These are phyloP conservation scores for Andricus grossulariae DNA, from an alignment of 1,140 invertebrate genomes.

Conservation along the genomic window DNA sequence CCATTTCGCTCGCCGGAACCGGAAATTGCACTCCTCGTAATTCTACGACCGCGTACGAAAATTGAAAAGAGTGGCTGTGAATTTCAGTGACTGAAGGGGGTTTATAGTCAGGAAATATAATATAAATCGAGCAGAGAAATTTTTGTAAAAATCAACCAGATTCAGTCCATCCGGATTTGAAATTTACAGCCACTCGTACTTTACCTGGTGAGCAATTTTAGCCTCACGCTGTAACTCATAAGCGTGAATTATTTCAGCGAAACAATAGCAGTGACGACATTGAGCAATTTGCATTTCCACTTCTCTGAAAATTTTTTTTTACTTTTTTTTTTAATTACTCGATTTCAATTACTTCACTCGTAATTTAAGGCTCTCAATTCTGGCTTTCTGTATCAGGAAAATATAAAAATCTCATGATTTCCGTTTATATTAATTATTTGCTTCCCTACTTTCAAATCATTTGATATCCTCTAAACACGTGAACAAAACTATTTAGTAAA, in stretches of 20 bases:
- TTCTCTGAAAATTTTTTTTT: neutral
- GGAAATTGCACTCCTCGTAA: slow-evolving; percentile 25
- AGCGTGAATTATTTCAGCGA: neutral
- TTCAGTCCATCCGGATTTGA: neutral
- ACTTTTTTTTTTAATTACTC: neutral
- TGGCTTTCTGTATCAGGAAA: no score
- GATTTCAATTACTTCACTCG: neutral
- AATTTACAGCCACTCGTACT: slow-evolving; percentile 10
- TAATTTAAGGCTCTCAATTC: neutral
- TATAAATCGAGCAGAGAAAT: neutral
- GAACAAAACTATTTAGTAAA: no score
- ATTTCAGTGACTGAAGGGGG: slow-evolving; percentile 1
- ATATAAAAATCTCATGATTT: no score
- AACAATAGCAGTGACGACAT: neutral
- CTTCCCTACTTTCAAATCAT: no score
- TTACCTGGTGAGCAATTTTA: slow-evolving; percentile 10
- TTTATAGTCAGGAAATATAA: neutral
- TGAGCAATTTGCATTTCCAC: slow-evolving; percentile 8
- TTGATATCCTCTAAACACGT: no score
- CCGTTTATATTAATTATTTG: no score
- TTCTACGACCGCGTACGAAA: slow-evolving; percentile 5
- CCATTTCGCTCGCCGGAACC: slow-evolving; percentile 1
- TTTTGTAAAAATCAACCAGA: neutral
- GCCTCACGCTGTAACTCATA: neutral
- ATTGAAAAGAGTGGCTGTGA: slow-evolving; percentile 18